These are phyloP conservation scores for Malurus cyaneus DNA, from an alignment of 2,113 vertebrate species.

Conservation along the genomic window DNA sequence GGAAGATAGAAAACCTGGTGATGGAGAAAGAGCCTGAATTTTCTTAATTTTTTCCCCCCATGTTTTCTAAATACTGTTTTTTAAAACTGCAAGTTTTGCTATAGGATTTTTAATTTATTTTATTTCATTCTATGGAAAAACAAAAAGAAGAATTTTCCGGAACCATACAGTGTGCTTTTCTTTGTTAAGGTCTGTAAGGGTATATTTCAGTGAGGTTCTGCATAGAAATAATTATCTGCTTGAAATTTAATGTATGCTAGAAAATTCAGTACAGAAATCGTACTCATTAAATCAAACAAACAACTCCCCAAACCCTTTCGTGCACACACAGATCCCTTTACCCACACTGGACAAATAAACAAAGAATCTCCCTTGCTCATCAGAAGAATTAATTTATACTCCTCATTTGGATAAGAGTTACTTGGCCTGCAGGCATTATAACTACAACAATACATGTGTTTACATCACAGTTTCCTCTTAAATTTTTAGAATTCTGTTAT, in stretches of 20 bases:
- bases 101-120: background rate
- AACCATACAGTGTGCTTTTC: background rate
- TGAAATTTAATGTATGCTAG: conserved; percentile 1
- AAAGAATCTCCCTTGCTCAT: background rate
- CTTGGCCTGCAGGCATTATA: background rate
- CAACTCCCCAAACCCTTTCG: background rate
- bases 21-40: background rate
- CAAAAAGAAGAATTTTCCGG: background rate
- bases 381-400: background rate
- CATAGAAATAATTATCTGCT: background rate
- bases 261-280: conserved; percentile 7
- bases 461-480: background rate
- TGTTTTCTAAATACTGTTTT: background rate
- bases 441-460: background rate
- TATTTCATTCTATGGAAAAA: background rate
- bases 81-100: background rate
- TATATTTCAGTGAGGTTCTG: background rate
- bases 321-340: background rate
- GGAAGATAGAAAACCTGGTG: background rate
- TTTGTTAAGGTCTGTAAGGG: background rate
- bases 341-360: background rate
- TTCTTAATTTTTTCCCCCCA: background rate
- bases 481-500: conserved; percentile 1
- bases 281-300: conserved; percentile 21
- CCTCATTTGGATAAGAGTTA: background rate